A percentile compares a stretch with the other conserved stretches of the same genome.
phyloP scores from a whole-genome alignment of 2,888 invertebrate genomes.

The Thalpophila matura region DNA sequence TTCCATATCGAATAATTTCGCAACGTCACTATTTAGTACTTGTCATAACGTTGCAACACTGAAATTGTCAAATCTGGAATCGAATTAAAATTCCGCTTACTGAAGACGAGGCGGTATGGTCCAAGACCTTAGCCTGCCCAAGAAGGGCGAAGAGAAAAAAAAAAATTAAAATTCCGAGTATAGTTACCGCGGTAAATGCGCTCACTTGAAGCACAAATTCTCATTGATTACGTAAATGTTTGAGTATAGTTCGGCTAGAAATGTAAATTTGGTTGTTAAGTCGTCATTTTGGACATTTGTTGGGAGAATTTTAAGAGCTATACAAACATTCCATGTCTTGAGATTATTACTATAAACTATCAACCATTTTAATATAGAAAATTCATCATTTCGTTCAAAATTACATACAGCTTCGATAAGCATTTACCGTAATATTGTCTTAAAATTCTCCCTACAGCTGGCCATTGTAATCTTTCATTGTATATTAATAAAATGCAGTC shows the following conservation, averaged over 20 bases:
- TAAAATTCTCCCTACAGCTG: conserved; percentile 33
- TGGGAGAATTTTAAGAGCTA: conserved; percentile 22
- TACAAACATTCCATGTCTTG: conserved; percentile 57
- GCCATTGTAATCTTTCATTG: conserved; percentile 11
- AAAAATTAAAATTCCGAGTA: not conserved
- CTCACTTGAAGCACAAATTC: conserved; percentile 17
- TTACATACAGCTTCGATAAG: not conserved
- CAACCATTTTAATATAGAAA: not conserved
- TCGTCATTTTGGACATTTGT: conserved; percentile 7
- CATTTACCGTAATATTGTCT: conserved; percentile 41
- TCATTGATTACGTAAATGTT: conserved; percentile 17
- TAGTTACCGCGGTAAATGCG: conserved; percentile 10
- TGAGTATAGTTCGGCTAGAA: conserved; percentile 47
- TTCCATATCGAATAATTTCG: too few relatives aligned
- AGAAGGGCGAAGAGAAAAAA: too few relatives aligned
- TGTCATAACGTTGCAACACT: too few relatives aligned
- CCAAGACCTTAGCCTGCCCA: too few relatives aligned
- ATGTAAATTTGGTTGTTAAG: conserved; percentile 23
- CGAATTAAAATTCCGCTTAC: too few relatives aligned
- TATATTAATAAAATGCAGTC: conserved; percentile 3
- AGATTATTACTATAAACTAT: conserved; percentile 39
- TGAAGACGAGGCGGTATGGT: too few relatives aligned
- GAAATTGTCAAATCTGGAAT: too few relatives aligned
- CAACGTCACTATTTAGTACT: too few relatives aligned
- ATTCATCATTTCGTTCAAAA: not conserved